Base-by-base conservation (phyloP, 92 coral and sea anemone species). In the Blastomussa wellsi region DNA sequence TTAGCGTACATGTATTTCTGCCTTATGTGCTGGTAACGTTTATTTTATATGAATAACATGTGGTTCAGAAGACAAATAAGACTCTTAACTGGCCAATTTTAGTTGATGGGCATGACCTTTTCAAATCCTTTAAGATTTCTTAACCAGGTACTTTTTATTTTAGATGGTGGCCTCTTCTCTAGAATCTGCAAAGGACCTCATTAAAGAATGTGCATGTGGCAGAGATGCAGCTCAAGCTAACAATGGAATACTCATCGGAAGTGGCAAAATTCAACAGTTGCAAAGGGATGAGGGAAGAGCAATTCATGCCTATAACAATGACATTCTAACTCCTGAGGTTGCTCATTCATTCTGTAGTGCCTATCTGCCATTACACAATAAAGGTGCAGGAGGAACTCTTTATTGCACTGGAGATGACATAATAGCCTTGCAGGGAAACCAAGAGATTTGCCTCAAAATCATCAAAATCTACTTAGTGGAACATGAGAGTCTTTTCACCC, bases 381-480 rank as follows among this genome's bases (percentile, higher is more conserved):
- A 80, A 66, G 84, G 84, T 66, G 84, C 76, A 80, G 76, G 76
- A 80, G 84, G 76, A 80, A 79, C 76, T 80, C 37, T 65, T 28
- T 44, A 44, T 80, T 32, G 64, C 62, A 80, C 65, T 80, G 76
- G 83, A 79, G 83, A 79, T 79, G 74, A 62, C 73, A 79, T 65
- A 19, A 79, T 79, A 66, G 83, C 38, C 75, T 80, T 80, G 76
- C 75, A 80, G 84, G 84, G 76, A n/a, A 26, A 17, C 64, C 76
- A 80, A 69, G 77, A 81, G 31, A 49, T 81, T 2, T 81, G 85
- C 42, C 66, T 48, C 85, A 81, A 81, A 70, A 17, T 68, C 36
- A 31, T 81, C 69, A 81, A 81, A 20, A 48, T 81, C 32, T 70
- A 33, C 68, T 20, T 81, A 51, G 85, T 71, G 77, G 67, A 69